A percentile compares a stretch with the other conserved stretches of the same genome.
These are phyloP conservation scores for Cryptoprocta ferox DNA, from an alignment of 2,797 vertebrate genomes.

Conservation along the genomic window DNA sequence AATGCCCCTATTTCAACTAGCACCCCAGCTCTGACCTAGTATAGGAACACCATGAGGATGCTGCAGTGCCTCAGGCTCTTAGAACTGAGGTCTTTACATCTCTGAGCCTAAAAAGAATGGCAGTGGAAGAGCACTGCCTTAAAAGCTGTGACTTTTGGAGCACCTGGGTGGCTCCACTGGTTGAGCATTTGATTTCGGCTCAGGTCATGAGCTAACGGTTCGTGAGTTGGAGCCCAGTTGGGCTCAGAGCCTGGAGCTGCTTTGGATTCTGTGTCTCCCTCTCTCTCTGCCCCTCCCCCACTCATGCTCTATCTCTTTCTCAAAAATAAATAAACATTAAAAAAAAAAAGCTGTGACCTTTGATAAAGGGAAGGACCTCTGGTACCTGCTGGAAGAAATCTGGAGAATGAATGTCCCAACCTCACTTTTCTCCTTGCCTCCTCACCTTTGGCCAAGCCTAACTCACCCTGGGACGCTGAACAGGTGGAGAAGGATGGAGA, in stretches of 20 bases:
- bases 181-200: too few species aligned
- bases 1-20: not conserved
- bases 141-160: too few species aligned
- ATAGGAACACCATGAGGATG: not conserved
- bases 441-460: not conserved
- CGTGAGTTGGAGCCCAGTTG: too few species aligned
- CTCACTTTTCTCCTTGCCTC: not conserved
- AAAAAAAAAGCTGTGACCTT: not conserved
- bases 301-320: too few species aligned
- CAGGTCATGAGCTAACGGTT: too few species aligned
- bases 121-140: not conserved
- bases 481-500: not conserved
- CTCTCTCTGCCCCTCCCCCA: too few species aligned
- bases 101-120: not conserved
- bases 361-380: not conserved
- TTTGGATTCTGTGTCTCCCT: too few species aligned
- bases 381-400: not conserved
- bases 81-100: not conserved
- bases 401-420: not conserved
- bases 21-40: not conserved
- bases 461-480: not conserved
- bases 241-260: too few species aligned
- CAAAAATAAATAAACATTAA: too few species aligned
- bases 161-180: too few species aligned
- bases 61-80: not conserved